A percentile compares a stretch with the other conserved stretches of the same genome.
phyloP scores from a whole-genome alignment of 2,113 vertebrate genomes.

The Regulus satrapa region DNA sequence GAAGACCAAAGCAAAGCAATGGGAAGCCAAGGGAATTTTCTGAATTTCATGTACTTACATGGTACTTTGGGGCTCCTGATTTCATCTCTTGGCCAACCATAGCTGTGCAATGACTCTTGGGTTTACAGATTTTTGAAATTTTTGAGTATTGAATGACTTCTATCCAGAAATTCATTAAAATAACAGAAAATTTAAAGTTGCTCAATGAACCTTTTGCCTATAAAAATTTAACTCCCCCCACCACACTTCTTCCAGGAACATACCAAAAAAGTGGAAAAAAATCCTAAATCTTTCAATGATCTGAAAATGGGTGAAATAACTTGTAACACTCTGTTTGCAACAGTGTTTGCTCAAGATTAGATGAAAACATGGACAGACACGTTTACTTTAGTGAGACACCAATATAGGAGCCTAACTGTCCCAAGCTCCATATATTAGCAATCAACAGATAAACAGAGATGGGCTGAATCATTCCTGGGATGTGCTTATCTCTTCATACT shows the following conservation, averaged over 20 bases:
- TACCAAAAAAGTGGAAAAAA: background rate
- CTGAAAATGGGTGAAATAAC: background rate
- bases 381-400: background rate
- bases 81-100: background rate
- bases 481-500: background rate
- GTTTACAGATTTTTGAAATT: background rate
- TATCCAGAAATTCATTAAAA: background rate
- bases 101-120: background rate
- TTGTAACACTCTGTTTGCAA: background rate
- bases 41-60: background rate
- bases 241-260: background rate
- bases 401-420: background rate
- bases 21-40: background rate
- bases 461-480: background rate
- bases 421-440: background rate
- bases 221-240: fast-evolving
- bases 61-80: background rate
- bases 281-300: background rate
- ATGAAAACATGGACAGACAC: background rate
- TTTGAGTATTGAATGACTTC: background rate
- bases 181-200: background rate
- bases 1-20: background rate
- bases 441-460: background rate
- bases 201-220: background rate
- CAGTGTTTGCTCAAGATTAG: background rate